Evolutionary conservation across 2,888 invertebrate species (phyloP).

Genomic region (Limenitis camilla): DNA sequence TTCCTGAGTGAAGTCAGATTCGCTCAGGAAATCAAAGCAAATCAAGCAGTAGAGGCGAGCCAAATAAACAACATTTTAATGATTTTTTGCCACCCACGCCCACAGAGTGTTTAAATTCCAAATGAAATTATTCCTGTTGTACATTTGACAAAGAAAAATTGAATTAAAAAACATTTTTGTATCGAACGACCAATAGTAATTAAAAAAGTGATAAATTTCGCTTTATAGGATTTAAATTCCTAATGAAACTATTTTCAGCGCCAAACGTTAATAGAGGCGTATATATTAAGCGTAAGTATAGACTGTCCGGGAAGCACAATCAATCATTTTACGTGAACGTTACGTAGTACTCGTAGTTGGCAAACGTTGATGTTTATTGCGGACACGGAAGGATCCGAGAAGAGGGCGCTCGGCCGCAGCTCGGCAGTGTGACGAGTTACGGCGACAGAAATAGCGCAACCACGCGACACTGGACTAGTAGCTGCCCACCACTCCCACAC

Average conservation of each 20-base stretch:
- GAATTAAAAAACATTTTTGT: background rate
- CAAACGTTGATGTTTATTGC: background rate
- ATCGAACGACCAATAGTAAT: background rate
- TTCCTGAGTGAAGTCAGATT: too few species aligned
- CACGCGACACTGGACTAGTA: background rate
- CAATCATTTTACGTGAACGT: constrained; percentile 4
- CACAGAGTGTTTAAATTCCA: too few species aligned
- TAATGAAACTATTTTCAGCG: background rate
- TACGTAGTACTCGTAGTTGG: background rate
- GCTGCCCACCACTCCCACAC: background rate
- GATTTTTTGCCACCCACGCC: too few species aligned
- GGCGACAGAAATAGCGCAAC: constrained; percentile 2
- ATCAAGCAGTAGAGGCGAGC: background rate
- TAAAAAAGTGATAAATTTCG: too few species aligned
- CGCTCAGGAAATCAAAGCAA: background rate
- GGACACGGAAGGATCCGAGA: constrained; percentile 3
- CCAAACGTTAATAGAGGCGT: constrained; percentile 6
- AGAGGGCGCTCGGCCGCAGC: background rate
- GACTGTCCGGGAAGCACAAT: background rate
- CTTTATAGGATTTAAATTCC: background rate
- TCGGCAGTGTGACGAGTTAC: background rate
- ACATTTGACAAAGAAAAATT: too few species aligned
- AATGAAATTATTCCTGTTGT: too few species aligned
- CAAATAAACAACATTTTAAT: too few species aligned
- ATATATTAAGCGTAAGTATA: background rate